These are phyloP conservation scores for Apoda limacodes DNA, from an alignment of 2,888 invertebrate genomes.

Conservation along the genomic window DNA sequence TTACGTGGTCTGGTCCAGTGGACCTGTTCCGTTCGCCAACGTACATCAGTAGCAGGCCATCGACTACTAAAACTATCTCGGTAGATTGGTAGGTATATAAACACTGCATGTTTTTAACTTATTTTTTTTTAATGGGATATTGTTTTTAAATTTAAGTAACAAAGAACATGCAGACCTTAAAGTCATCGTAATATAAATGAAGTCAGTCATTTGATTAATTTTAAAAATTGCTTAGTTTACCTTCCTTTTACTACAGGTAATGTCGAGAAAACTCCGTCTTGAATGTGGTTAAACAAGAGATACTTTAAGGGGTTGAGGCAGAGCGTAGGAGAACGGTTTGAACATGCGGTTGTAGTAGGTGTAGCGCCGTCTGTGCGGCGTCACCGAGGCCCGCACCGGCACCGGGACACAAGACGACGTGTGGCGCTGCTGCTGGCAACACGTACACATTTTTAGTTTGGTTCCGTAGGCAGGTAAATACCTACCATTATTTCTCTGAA, in stretches of 20 bases:
- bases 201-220: constrained; percentile 2
- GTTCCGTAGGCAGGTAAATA: background rate
- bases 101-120: too few relatives aligned
- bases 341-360: constrained; percentile 64
- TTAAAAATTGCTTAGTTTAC: constrained; percentile 6
- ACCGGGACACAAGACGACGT: constrained; percentile 25
- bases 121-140: too few relatives aligned
- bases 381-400: constrained; percentile 44
- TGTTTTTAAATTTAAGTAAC: too few relatives aligned
- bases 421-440: too few relatives aligned
- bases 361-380: constrained; percentile 54
- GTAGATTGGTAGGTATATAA: too few relatives aligned
- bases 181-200: background rate
- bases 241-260: constrained; percentile 4
- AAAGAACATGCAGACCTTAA: too few relatives aligned
- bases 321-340: constrained; percentile 48
- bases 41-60: too few relatives aligned
- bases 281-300: constrained; percentile 56
- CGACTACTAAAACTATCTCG: too few relatives aligned
- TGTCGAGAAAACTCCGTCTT: too few relatives aligned
- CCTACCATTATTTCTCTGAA: too few relatives aligned
- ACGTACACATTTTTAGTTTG: background rate
- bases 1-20: too few relatives aligned
- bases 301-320: constrained; percentile 44
- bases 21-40: too few relatives aligned